Base-by-base conservation (phyloP, 2,888 invertebrate genomes). In the Ferdinandea cuprea region DNA sequence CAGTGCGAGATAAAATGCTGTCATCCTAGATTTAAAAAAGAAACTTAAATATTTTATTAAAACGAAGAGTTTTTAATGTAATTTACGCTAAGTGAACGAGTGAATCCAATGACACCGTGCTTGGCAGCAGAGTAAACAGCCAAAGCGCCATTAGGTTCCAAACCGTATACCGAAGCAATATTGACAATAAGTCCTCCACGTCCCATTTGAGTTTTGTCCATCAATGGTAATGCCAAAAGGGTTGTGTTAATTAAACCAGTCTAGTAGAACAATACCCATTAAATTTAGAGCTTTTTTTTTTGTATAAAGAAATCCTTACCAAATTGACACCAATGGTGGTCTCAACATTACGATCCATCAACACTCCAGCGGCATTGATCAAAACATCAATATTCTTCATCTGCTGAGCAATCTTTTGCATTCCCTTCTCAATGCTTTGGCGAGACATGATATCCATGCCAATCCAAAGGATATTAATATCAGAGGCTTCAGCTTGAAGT, bases 61-160 rank as follows among this genome's bases (percentile, higher is more conserved):
- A n/a, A n/a, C n/a, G n/a, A 13, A 11, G 2, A n/a, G 0, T 3
- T 5, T 21, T 2, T 7, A 13, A 17, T 15, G 4, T 6, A 28
- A 76, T 85, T 79, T 85, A 88, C 88, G 3, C 86, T 89, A 86
- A 90, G 87, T 2, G 89, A 89, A 13, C 89, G 88, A 2, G 90
- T 90, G 74, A 90, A 90, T 44, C 90, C 90, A 4, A 90, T 68
- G 6, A 90, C 88, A 69, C 90, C 90, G 52, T 90, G 90, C 56
- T 90, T 90, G 61, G 90, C 89, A 3, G 89, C 90, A 2, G 89
- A 85, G 35, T 90, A 90, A 4, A 88, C 88, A 3, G 89, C 87
- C 69, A 90, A 87, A 6, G 89, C 87, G 42, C 89, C 88, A 21
- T 89, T 88, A 0, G 90, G 88, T 54, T 89, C 89, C 54, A 90